phyloP scores from a whole-genome alignment of 64 coral and sea anemone genomes.

The Montipora sp. region DNA sequence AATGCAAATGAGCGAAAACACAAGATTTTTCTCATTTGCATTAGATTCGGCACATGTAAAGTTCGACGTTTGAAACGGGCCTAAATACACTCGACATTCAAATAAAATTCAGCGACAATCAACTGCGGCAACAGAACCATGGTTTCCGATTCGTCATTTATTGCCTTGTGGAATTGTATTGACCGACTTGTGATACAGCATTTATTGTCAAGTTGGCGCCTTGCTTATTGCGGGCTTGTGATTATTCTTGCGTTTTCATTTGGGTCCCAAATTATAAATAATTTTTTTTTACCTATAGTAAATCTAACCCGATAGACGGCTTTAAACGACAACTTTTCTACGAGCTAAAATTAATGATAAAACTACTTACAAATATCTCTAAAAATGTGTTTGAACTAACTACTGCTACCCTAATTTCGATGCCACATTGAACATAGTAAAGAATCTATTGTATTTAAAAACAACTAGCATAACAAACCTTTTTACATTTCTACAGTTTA shows the following conservation, averaged over 20 bases:
- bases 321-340: background rate
- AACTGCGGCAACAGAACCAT: background rate
- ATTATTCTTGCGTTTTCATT: background rate
- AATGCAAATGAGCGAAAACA: too few relatives aligned
- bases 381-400: constrained; percentile 14
- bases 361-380: constrained; percentile 15
- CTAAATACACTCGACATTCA: too few relatives aligned
- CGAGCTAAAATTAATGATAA: background rate
- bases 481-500: constrained; percentile 23
- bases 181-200: background rate
- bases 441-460: background rate
- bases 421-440: background rate
- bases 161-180: background rate
- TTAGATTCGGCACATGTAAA: too few relatives aligned
- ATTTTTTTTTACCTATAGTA: background rate
- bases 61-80: too few relatives aligned
- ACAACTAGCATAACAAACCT: constrained; percentile 9
- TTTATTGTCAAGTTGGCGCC: background rate
- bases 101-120: too few relatives aligned
- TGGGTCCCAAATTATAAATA: background rate
- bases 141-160: background rate
- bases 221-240: background rate
- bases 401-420: background rate
- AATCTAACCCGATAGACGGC: background rate
- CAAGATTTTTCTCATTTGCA: too few relatives aligned